These are phyloP conservation scores for Rutpela maculata DNA, from an alignment of 2,888 invertebrate genomes.

Conservation along the genomic window DNA sequence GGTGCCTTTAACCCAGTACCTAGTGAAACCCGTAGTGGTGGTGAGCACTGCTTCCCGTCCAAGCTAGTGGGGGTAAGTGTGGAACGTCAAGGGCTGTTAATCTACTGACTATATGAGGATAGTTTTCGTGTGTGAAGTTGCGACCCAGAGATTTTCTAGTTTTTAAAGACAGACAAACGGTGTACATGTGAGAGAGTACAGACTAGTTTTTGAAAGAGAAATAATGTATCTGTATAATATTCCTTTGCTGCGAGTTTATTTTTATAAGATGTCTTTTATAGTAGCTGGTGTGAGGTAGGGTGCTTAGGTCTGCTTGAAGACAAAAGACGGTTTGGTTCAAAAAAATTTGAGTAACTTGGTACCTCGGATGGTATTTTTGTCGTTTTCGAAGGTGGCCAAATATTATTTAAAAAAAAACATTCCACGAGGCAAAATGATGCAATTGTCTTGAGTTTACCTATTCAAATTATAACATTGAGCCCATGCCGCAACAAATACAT, in stretches of 20 bases:
- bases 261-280: conserved; percentile 13
- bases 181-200: conserved; percentile 4
- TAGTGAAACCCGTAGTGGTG: conserved; percentile 83
- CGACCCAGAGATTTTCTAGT: background rate
- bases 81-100: background rate
- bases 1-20: conserved; percentile 82
- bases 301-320: background rate
- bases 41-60: conserved; percentile 74
- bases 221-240: conserved; percentile 13
- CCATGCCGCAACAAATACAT: no score
- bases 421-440: background rate
- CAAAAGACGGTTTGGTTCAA: background rate
- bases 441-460: no score
- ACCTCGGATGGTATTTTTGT: conserved; percentile 2
- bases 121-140: background rate
- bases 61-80: conserved; percentile 55
- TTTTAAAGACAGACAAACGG: background rate
- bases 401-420: background rate
- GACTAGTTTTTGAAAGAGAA: conserved; percentile 11
- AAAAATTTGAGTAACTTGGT: background rate
- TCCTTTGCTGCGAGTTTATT: conserved; percentile 24
- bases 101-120: background rate
- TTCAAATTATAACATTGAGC: no score
- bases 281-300: background rate
- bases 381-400: background rate